Conservation (phyloP, 2,888 invertebrate species). For the Periphyllus acericola region DNA sequence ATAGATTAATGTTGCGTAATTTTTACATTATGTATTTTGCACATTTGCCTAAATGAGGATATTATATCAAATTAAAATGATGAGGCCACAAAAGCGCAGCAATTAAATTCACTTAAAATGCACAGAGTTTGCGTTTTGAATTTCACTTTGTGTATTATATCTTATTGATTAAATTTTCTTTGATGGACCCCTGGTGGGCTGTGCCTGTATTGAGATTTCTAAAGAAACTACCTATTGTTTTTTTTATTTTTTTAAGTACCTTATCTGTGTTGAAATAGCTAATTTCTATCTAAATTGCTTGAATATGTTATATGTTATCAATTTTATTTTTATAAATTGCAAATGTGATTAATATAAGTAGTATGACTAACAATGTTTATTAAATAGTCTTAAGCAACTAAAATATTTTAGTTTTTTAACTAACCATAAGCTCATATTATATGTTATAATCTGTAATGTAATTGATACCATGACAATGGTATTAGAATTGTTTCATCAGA, state of each 20-base stretch:
- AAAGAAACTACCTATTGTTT: no score
- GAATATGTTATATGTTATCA: not conserved
- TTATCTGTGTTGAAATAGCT: not conserved
- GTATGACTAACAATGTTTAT: not conserved
- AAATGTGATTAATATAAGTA: not conserved
- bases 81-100: not conserved
- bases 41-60: no score
- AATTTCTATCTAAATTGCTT: not conserved
- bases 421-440: not conserved
- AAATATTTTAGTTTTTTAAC: not conserved
- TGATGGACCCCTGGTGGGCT: not conserved
- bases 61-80: not conserved
- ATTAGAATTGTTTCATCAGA: not conserved
- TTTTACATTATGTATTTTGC: not conserved
- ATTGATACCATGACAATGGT: not conserved
- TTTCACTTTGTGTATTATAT: not conserved
- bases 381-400: not conserved
- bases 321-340: not conserved
- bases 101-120: no score
- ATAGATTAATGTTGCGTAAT: not conserved
- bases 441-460: not conserved
- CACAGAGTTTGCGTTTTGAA: not conserved
- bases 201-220: no score
- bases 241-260: no score
- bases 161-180: not conserved